Base-by-base conservation (phyloP, 1,140 invertebrate species). In the Drosophila funebris region DNA sequence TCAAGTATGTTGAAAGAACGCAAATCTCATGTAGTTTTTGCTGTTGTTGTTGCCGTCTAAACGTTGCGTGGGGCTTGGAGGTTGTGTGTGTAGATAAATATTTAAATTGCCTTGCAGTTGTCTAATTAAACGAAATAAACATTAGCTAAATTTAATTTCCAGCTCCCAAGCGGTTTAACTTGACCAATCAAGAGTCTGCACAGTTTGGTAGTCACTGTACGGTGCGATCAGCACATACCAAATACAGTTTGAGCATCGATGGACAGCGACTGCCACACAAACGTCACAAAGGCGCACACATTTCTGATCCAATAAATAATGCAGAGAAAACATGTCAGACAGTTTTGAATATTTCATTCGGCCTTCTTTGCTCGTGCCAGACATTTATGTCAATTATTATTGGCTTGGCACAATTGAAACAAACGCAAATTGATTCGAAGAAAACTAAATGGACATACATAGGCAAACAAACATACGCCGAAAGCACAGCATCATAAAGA, bases 81-180 rank as follows among this genome's bases (percentile, higher is more conserved):
- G 24, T 11, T 73, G 36, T 69, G 78, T 70, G 70, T 71, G 66
- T 87, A 87, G 66, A 81, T 85, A 81, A 85, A 87, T 85, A 85
- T 85, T 87, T 87, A 72, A 82, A 87, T 87, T 82, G 78, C 78
- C 54, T 82, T 85, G 74, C 82, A 85, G 82, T 87, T 85, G 74
- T 82, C 81, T 85, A 87, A 85, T 85, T 87, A 87, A 85, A 87
- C 77, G 82, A 77, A 77, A 85, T 85, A 85, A 85, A 85, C 81
- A 85, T 85, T 37, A 73, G 74, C 81, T 87, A 87, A 85, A 78
- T 78, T 85, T 75, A 78, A 81, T 85, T 81, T 85, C 69, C 62
- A 61, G 39, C 76, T 77, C 60, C 73, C 80, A 76, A 79, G 72
- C 73, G 69, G 62, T 81, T 80, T 54, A 18, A 43, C 11, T 46